These are phyloP conservation scores for Terrapene triunguis DNA, from an alignment of 2,113 vertebrate genomes.

Conservation along the genomic window DNA sequence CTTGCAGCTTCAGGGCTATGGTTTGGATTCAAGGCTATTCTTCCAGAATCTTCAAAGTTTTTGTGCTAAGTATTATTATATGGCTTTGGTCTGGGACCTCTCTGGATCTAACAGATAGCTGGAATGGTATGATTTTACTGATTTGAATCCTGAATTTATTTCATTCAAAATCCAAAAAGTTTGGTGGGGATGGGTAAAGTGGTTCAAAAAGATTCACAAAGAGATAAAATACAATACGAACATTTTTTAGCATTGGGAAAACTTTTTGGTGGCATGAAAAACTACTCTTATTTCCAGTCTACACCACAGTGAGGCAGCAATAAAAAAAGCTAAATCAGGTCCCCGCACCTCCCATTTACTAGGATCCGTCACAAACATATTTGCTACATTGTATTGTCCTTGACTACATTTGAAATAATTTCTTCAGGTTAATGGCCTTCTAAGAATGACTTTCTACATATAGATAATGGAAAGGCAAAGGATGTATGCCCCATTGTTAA, in stretches of 20 bases:
- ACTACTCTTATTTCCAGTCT: neutral
- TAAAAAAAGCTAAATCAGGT: neutral
- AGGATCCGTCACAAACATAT: neutral
- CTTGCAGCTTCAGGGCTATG: neutral
- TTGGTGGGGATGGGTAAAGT: neutral
- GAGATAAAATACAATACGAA: neutral
- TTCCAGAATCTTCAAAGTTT: neutral
- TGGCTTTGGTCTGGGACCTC: neutral
- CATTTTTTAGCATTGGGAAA: neutral
- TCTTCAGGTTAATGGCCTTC: constrained; percentile 10
- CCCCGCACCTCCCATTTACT: neutral
- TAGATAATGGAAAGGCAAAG: neutral
- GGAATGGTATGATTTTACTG: neutral
- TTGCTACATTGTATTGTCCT: neutral
- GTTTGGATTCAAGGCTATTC: neutral
- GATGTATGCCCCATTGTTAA: neutral
- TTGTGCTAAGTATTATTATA: neutral
- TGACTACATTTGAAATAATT: neutral
- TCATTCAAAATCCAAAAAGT: neutral
- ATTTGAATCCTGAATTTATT: constrained; percentile 13
- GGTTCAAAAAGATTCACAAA: neutral
- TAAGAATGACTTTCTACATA: constrained; percentile 24
- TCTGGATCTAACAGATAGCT: neutral
- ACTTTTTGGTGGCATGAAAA: neutral
- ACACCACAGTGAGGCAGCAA: neutral